phyloP scores from a whole-genome alignment of 2,888 invertebrate genomes.

The Ophion obscuratus region DNA sequence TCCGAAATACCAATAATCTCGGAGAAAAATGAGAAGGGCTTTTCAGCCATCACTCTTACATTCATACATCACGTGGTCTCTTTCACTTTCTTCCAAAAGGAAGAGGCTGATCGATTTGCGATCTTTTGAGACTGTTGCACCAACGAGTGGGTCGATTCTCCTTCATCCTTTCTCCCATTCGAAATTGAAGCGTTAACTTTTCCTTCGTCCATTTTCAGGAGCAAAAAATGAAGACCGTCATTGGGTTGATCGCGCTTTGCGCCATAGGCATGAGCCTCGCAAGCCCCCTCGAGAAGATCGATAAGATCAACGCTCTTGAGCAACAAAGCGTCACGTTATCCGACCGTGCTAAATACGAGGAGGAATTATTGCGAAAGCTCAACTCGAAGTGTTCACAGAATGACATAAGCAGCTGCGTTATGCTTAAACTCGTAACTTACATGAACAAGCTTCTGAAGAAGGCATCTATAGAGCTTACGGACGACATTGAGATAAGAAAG shows the following conservation, averaged over 20 bases:
- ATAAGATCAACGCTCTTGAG: constrained; percentile 80
- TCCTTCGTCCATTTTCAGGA: constrained; percentile 46
- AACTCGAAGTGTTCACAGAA: constrained; percentile 91
- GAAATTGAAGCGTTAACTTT: not conserved
- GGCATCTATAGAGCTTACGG: constrained; percentile 91
- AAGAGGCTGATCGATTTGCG: no score
- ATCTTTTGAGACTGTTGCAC: not conserved
- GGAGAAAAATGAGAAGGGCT: no score
- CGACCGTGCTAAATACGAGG: constrained; percentile 86
- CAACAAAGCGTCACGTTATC: constrained; percentile 79
- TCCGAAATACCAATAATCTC: no score
- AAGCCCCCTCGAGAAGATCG: constrained; percentile 81
- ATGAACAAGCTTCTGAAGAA: constrained; percentile 93
- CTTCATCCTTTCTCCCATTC: not conserved
- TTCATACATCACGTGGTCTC: no score
- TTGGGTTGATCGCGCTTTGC: constrained; percentile 73
- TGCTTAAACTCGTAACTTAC: constrained; percentile 92
- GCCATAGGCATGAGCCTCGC: constrained; percentile 74
- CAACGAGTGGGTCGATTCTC: not conserved
- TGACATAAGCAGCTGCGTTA: constrained; percentile 92
- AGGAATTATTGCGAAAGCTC: constrained; percentile 89
- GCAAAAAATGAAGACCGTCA: constrained; percentile 74
- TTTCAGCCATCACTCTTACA: no score
- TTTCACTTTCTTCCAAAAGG: no score
- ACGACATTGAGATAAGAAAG: constrained; percentile 90